phyloP scores from a whole-genome alignment of 2,113 vertebrate species.

The Tyto alba region DNA sequence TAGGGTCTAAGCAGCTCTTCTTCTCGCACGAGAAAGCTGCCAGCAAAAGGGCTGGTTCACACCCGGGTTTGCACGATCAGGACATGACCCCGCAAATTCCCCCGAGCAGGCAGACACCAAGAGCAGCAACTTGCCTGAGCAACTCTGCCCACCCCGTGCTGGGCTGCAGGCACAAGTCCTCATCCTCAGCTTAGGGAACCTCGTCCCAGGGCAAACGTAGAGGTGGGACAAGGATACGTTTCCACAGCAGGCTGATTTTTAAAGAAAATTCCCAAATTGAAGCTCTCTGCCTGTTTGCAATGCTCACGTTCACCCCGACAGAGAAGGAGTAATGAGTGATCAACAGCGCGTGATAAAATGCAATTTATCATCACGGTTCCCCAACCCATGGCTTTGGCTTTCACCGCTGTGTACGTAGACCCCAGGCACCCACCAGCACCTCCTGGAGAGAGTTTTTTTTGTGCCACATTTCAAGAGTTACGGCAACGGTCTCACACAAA shows the following conservation, averaged over 20 bases:
- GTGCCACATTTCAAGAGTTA: neutral
- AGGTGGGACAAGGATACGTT: neutral
- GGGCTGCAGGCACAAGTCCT: neutral
- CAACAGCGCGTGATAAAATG: neutral
- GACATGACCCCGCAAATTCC: neutral
- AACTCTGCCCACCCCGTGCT: neutral
- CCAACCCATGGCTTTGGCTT: neutral
- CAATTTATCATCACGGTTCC: neutral
- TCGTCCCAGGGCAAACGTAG: neutral
- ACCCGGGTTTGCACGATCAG: fast-evolving
- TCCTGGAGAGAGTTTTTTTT: neutral
- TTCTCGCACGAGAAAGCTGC: neutral
- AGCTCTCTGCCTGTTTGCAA: neutral
- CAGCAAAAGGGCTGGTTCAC: neutral
- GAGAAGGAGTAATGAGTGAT: fast-evolving
- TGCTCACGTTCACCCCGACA: neutral
- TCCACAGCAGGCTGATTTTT: neutral
- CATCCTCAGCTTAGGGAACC: neutral
- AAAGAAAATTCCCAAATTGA: neutral
- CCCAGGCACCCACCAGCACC: neutral
- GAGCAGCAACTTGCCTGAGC: neutral
- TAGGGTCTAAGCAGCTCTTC: neutral
- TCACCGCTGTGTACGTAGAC: fast-evolving
- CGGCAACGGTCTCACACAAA: neutral
- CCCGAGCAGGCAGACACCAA: neutral